Percentiles rank a stretch among this genome's conserved stretches.
These are phyloP conservation scores for Drosophila mettleri DNA, from an alignment of 2,888 invertebrate genomes.

Conservation along the genomic window DNA sequence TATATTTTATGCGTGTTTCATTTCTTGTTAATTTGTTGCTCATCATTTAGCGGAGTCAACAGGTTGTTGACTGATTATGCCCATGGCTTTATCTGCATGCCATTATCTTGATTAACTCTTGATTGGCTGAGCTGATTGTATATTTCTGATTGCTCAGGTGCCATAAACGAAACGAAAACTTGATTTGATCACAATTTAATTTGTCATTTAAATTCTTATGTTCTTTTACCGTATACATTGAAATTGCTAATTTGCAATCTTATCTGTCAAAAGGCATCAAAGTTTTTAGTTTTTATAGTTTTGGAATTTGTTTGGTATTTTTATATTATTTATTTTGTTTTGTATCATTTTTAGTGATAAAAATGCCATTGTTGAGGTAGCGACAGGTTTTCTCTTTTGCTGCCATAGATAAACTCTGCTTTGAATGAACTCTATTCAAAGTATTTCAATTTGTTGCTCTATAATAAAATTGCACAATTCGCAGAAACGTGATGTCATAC, in stretches of 20 bases:
- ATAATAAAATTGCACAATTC: conserved; percentile 34
- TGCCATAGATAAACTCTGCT: background rate
- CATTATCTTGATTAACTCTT: conserved; percentile 35
- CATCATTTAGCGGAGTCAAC: conserved; percentile 23
- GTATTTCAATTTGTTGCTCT: conserved; percentile 20
- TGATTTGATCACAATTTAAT: conserved; percentile 34
- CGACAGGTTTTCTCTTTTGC: conserved; percentile 15
- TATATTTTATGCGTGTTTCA: conserved; percentile 4
- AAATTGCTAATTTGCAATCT: conserved; percentile 14
- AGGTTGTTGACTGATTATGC: conserved; percentile 56
- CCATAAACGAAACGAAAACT: conserved; percentile 11
- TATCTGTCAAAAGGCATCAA: conserved; percentile 38
- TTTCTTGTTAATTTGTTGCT: conserved; percentile 16
- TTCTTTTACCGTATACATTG: background rate
- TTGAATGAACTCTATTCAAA: conserved; percentile 3
- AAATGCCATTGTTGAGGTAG: conserved; percentile 41
- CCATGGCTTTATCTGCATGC: conserved; percentile 28
- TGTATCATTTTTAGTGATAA: conserved; percentile 8
- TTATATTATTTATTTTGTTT: background rate
- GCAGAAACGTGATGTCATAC: conserved; percentile 48
- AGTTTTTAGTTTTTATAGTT: conserved; percentile 9
- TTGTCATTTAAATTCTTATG: conserved; percentile 37
- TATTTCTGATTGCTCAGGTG: conserved; percentile 28
- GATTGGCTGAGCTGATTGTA: conserved; percentile 16
- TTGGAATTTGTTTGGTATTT: conserved; percentile 12